Base-by-base conservation (phyloP, 2,113 vertebrate species). In the Pseudonaja textilis region DNA sequence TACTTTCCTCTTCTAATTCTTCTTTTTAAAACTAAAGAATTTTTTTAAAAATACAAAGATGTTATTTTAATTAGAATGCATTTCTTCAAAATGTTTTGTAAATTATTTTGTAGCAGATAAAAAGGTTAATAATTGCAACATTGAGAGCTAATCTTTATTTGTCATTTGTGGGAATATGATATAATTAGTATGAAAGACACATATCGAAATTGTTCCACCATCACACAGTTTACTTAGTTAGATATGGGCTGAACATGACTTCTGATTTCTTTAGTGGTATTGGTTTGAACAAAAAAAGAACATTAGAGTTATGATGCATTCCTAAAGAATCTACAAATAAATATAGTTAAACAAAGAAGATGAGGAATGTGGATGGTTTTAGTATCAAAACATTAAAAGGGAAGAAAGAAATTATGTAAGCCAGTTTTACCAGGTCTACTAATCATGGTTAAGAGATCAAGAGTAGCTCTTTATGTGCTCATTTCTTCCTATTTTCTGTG, bases 81-180 rank as follows among this genome's bases (percentile, higher is more conserved):
- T 88, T 94, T 95, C 86, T 90, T 92, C 55, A 81, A 93, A 88
- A 89, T 54, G 45, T 88, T 94, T 86, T 87, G 45, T 89, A n/a
- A 86, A 92, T 89, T 85, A 69, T 74, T 81, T 81, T 81, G 34
- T 54, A 34, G 39, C 88, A 93, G 45, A 90, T 91, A 74, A 87
- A 95, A 55, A 87, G 93, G 90, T 94, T 86, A 96, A 94, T 93
- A 91, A 64, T 91, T 90, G 90, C 93, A 89, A 59, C 20, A 0
- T 85, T 89, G 22, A 57, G 69, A 88, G n/a, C 47, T 26, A 50
- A 50, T 26, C 11, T 56, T 22, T 45, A 85, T 85, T 85, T 23
- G n/a, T 23, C 39, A 47, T 88, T 25, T 69, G 10, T 45, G 55
- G 23, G 9, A 57, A 89, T 56, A 20, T 57, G 1, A 56, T 39